Evolutionary conservation across 2,113 vertebrate genomes (phyloP), one percentile per base, ranked within the genome.

Genomic region (Corythornis madagascariensis): DNA sequence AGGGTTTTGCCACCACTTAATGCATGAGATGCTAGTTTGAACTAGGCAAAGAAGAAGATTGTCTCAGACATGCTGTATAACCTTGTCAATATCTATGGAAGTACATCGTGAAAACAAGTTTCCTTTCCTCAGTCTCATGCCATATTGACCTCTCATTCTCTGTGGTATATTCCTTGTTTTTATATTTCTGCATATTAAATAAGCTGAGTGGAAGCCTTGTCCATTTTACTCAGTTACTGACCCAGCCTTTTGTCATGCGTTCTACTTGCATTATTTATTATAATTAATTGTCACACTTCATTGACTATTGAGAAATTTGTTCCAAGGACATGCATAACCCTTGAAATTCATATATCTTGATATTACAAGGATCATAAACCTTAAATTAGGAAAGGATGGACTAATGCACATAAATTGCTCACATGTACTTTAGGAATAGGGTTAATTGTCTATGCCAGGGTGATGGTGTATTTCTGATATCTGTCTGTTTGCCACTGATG

Each of bases 301-400:
- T 84, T 96, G 92, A 88, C 85, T 89, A 81, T 83, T 95, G 94
- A 88, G 92, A 96, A 91, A 86, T 95, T 76, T 80, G 84, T 92
- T 91, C 89, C 96, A 97, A 97, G 94, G 97, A 95, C 95, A 92
- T 90, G 67, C 45, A 92, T 84, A 91, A 91, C 94, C 92, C 89
- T 95, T 96, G 93, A 93, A 95, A 97, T 96, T 96, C 97, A 97
- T 96, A 82, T 93, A 96, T 97, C 93, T 96, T 95, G 89, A 92
- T 92, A 96, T 97, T 97, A 93, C 95, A 98, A 96, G 97, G 94
- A 93, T 95, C 98, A 97, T 98, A 98, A 98, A 98, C 94, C 50
- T 90, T 96, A 97, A 97, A 96, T 96, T 96, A 97, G 77, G 86
- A 95, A 96, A 96, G 88, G 52, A 71, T 11, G 66, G 93, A 86